A percentile compares a stretch with the other conserved stretches of the same genome.
Conservation (phyloP, 2,113 vertebrate genomes). For the Cryptomyrus ogoouensis region DNA sequence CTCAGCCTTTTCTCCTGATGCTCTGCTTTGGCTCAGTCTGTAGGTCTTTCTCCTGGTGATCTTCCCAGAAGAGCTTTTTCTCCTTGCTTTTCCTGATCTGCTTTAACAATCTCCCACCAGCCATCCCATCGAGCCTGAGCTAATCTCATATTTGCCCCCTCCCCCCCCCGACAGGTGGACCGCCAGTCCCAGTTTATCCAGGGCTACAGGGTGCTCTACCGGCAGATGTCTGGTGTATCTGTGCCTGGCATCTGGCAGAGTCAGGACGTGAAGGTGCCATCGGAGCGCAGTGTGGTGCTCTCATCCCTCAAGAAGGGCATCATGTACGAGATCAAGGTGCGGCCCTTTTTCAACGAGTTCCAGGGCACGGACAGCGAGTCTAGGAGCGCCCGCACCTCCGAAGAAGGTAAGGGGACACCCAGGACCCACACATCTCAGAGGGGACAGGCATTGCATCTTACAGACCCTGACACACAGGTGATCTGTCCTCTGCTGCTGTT, state of each 20-base stretch:
- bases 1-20: neutral
- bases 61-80: neutral
- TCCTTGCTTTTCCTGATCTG: neutral
- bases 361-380: slow-evolving; percentile 97
- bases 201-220: slow-evolving; percentile 88
- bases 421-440: neutral
- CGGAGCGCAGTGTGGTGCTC: slow-evolving; percentile 78
- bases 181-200: slow-evolving; percentile 97
- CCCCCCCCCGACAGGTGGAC: slow-evolving; percentile 71
- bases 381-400: slow-evolving; percentile 81
- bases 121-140: neutral
- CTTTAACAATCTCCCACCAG: neutral
- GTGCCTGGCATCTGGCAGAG: slow-evolving; percentile 78
- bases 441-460: neutral
- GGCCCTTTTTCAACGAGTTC: slow-evolving; percentile 97
- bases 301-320: slow-evolving; percentile 84
- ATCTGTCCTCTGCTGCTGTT: neutral
- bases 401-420: slow-evolving; percentile 72
- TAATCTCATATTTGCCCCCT: neutral
- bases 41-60: neutral
- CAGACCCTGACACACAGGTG: neutral
- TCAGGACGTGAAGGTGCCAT: slow-evolving; percentile 83
- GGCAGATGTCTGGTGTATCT: slow-evolving; percentile 79
- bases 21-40: neutral
- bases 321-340: slow-evolving; percentile 91